Conservation (phyloP, 2,113 vertebrate genomes). For the Sebastes schlegelii region DNA sequence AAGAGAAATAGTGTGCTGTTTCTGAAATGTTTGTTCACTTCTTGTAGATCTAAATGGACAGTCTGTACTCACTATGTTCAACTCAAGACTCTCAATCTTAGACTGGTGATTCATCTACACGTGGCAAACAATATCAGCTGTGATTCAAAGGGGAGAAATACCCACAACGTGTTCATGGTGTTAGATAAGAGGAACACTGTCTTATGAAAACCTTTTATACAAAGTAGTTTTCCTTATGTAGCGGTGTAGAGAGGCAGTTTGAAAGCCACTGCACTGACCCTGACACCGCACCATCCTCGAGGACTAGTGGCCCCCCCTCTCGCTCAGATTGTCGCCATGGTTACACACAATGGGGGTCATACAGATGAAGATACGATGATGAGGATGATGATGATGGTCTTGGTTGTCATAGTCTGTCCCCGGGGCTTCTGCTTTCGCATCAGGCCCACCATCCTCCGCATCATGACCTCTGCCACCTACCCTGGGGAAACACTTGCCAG, state of each 20-base stretch:
- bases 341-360: slow-evolving; percentile 44
- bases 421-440: slow-evolving; percentile 36
- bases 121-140: background rate
- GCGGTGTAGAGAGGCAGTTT: background rate
- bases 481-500: slow-evolving; percentile 68
- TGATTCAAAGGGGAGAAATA: background rate
- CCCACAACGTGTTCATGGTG: background rate
- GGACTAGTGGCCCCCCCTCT: background rate
- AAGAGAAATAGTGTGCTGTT: background rate
- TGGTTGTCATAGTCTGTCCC: slow-evolving; percentile 50
- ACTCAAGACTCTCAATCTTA: background rate
- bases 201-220: background rate
- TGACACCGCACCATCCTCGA: slow-evolving; percentile 12
- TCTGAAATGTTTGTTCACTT: background rate
- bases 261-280: slow-evolving; percentile 49
- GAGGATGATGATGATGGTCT: slow-evolving; percentile 45
- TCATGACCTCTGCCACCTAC: slow-evolving; percentile 69
- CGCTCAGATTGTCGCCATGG: slow-evolving; percentile 53
- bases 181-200: background rate
- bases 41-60: background rate
- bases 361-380: slow-evolving; percentile 67
- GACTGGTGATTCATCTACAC: background rate
- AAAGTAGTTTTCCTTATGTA: background rate
- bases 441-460: slow-evolving; percentile 47
- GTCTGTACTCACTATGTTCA: background rate